Base-by-base conservation (phyloP, 2,797 vertebrate species). In the Dromococcyx pavoninus region DNA sequence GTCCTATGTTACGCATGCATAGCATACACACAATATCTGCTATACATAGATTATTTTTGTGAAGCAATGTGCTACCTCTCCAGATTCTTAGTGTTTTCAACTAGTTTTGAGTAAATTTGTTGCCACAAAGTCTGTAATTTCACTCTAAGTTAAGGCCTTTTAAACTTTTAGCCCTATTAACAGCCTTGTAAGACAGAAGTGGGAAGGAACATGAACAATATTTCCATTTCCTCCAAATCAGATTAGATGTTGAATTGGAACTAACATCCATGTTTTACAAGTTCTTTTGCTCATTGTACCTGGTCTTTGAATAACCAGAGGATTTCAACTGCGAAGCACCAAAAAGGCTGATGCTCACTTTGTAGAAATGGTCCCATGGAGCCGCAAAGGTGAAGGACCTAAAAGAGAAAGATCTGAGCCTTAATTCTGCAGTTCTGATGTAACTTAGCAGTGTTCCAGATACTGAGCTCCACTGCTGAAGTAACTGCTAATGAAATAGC, bases 231-330 rank as follows among this genome's bases (percentile, higher is more conserved):
- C 41, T 77, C 58, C 9, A 9, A 57, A 44, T 57, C 18, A 33
- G 30, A 71, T 39, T 18, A 81, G 78, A 39, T 32, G 16, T 18
- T 74, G 51, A 88, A 58, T 39, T 57, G 7, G 0, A 57, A 51
- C 21, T 79, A 21, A 53, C 1, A 1, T 61, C 71, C 33, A 3
- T n/a, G 27, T 43, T 84, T 7, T 48, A 17, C 1, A 0, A 30
- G 32, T 44, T 64, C 41, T 71, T 72, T 11, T 69, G 30, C n/a
- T 79, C 17, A 2, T 24, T 35, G 28, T 44, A 32, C 17, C 23
- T 69, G 33, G 9, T 51, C 19, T 80, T 67, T 57, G 57, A 18
- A 16, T 51, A 86, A 53, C 32, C 48, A 74, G 43, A 84, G 41
- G 46, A 73, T 75, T 80, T 83, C 37, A 50, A 8, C 67, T 60